phyloP scores from a whole-genome alignment of 2,113 vertebrate genomes.

The Bubo bubo region DNA sequence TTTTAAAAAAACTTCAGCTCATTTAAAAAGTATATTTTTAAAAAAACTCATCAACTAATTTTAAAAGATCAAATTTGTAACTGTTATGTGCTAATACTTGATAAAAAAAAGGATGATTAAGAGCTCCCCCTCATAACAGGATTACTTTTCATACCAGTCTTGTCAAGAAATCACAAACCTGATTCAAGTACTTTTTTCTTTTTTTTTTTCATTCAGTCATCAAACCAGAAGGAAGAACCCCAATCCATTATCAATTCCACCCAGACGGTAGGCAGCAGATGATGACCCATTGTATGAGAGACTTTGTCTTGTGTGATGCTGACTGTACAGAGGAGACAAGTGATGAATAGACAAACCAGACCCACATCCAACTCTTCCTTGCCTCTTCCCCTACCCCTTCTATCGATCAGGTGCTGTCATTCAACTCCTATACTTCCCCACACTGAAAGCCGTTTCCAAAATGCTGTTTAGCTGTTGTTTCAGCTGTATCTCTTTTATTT shows the following conservation, averaged over 20 bases:
- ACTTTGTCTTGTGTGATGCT: not conserved
- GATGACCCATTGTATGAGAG: not conserved
- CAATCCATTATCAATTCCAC: not conserved
- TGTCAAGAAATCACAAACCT: not conserved
- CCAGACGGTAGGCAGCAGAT: not conserved
- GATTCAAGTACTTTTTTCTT: not conserved
- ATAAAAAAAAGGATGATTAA: not conserved
- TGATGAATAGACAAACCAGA: not conserved
- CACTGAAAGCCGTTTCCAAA: not conserved
- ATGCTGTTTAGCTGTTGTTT: not conserved
- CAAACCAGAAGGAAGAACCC: not conserved
- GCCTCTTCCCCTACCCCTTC: not conserved
- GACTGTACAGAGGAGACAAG: not conserved
- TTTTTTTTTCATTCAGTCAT: not conserved
- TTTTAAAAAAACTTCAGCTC: not conserved
- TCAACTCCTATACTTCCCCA: not conserved
- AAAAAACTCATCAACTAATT: not conserved
- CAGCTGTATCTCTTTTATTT: not conserved
- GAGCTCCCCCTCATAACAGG: not conserved
- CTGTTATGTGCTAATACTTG: fast-evolving
- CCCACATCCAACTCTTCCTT: too few relatives aligned
- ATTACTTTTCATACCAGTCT: not conserved
- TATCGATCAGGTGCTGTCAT: not conserved
- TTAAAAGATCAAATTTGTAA: not conserved
- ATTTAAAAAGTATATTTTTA: not conserved